A percentile compares a stretch with the other conserved stretches of the same genome.
Conservation (phyloP, 2,888 invertebrate species). For the Zootermopsis nevadensis region DNA sequence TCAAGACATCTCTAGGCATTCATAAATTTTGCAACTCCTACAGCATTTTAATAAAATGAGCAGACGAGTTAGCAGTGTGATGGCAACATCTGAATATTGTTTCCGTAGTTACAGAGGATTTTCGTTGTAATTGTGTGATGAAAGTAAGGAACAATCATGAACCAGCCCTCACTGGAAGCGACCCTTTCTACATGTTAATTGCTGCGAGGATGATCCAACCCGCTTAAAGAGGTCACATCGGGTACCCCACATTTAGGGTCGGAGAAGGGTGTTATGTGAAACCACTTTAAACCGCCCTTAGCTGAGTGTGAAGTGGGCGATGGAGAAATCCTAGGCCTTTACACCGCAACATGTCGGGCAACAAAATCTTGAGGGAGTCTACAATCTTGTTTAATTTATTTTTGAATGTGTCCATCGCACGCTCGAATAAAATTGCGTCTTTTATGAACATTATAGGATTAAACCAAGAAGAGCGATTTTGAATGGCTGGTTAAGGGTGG, state of each 20-base stretch:
- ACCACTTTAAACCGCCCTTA: conserved; percentile 10
- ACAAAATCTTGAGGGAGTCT: neutral
- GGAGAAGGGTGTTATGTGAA: neutral
- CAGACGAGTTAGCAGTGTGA: too few relatives aligned
- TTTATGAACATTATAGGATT: neutral
- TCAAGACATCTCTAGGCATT: too few relatives aligned
- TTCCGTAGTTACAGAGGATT: too few relatives aligned
- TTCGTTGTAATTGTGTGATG: too few relatives aligned
- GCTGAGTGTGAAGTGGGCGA: neutral
- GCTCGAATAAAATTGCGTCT: conserved; percentile 1
- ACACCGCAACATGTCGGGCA: neutral
- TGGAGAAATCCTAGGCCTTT: neutral
- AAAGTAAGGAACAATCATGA: neutral
- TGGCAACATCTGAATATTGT: too few relatives aligned
- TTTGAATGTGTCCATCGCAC: neutral
- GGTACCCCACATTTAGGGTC: neutral
- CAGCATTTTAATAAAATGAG: too few relatives aligned
- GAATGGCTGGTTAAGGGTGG: neutral
- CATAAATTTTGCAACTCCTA: too few relatives aligned
- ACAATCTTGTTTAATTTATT: neutral
- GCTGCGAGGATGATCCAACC: neutral
- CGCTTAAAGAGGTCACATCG: neutral
- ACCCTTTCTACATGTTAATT: neutral
- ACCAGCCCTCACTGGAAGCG: neutral
- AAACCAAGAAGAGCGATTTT: conserved; percentile 27